phyloP scores from a whole-genome alignment of 2,797 vertebrate genomes.

The Leuciscus waleckii region DNA sequence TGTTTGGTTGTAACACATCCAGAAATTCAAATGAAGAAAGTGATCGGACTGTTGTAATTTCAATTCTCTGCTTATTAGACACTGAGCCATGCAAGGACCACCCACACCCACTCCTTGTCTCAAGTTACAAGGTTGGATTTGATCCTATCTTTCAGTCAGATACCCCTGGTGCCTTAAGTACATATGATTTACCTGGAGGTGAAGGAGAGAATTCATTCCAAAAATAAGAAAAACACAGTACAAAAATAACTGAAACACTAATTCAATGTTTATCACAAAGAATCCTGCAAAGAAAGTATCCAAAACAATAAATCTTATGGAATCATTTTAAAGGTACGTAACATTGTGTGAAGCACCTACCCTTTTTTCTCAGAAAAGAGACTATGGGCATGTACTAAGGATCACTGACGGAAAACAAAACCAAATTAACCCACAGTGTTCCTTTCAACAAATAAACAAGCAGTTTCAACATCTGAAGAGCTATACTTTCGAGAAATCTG shows the following conservation, averaged over 20 bases:
- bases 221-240: slow-evolving; percentile 23
- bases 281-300: not conserved
- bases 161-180: not conserved
- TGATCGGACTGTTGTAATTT: not conserved
- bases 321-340: not conserved
- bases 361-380: slow-evolving; percentile 23
- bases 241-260: slow-evolving; percentile 13
- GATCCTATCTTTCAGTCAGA: slow-evolving; percentile 19
- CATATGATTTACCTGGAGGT: not conserved
- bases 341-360: slow-evolving; percentile 6
- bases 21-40: not conserved
- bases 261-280: slow-evolving; percentile 17
- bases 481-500: not conserved
- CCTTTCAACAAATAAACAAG: slow-evolving; percentile 5
- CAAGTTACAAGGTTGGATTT: not conserved
- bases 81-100: not conserved
- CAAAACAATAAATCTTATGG: slow-evolving; percentile 10
- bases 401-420: not conserved
- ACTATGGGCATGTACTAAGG: not conserved
- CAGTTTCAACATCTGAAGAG: not conserved
- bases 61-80: not conserved
- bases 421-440: not conserved
- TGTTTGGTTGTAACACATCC: not conserved
- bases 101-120: not conserved
- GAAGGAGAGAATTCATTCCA: not conserved